Evolutionary conservation across 2,888 invertebrate species (phyloP).

Genomic region (Drosophila anomelani): DNA sequence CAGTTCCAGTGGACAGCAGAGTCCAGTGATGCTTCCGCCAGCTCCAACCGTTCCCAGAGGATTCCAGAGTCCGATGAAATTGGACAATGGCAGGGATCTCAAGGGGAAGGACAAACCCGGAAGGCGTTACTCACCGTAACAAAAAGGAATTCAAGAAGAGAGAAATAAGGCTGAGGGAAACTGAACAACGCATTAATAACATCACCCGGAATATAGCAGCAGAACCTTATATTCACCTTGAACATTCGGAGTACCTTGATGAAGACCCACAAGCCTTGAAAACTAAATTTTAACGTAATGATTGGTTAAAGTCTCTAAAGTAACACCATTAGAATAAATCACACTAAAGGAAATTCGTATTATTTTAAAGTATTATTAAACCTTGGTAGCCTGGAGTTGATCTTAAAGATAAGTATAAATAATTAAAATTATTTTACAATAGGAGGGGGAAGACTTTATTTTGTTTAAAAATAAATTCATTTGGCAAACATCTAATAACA

Average conservation of each 20-base stretch:
- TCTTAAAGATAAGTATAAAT: not conserved
- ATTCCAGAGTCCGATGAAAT: no score
- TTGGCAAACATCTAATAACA: no score
- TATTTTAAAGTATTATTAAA: not conserved
- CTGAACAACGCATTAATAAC: not conserved
- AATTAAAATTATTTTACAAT: not conserved
- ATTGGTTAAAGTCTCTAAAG: not conserved
- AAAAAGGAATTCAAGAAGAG: not conserved
- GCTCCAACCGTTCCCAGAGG: no score
- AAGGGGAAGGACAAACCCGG: not conserved
- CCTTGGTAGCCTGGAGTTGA: not conserved
- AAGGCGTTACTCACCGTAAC: not conserved
- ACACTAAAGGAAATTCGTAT: no score
- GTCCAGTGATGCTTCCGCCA: no score
- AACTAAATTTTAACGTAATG: not conserved
- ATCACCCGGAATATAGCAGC: not conserved
- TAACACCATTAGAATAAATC: not conserved
- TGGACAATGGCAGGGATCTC: not conserved
- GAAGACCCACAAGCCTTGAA: not conserved
- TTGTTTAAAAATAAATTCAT: not conserved
- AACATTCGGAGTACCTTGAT: not conserved
- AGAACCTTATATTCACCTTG: not conserved
- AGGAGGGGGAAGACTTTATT: fast-evolving
- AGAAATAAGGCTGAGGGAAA: no score
- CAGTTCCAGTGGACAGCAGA: no score